Evolutionary conservation across 1,140 invertebrate genomes (phyloP), one percentile per base, ranked within the genome.

Genomic region (Drosophila aff.): DNA sequence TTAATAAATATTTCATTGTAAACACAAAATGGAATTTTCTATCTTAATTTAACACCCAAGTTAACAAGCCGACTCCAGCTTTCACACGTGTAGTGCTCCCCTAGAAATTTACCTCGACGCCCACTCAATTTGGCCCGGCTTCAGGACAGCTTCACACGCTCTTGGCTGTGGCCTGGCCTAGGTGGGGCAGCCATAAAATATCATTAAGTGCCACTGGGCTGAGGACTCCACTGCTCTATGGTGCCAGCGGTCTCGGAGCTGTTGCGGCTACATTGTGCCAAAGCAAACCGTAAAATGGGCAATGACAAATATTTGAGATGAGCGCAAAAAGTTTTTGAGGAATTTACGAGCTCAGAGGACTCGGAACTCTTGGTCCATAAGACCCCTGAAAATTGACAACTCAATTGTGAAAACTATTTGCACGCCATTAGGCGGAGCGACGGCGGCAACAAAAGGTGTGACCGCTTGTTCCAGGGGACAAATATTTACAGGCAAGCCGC

Each of bases 351-450:
- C 71, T 46, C 36, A 23, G 16, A 28, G 16, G 26, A 49, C 47
- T 49, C 15, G 47, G 26, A 31, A 53, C 10, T 11, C 49, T 36
- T 15, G 49, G 40, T 7, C 15, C 44, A 21, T 21, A 46, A 46
- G 43, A 6, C 43, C 47, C 53, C n/a, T 9, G 50, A 55, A 80
- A 80, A 74, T 79, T 80, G 76, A 79, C 77, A 80, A 80, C 76
- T 80, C 77, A 79, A 80, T 80, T 80, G 68, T 66, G 76, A 79
- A 79, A 79, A 79, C 77, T 79, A 80, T 80, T 80, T 80, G 76
- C 77, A 80, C 49, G 68, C 76, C 67, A 80, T 80, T 80, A 79
- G 76, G 68, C 68, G 76, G 57, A 62, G 58, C 43, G 68, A 53
- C 44, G 23, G 58, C 55, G n/a, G 50, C 55, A 59, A 71, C 58